phyloP scores from a whole-genome alignment of 2,797 vertebrate species.

The Megalops cyprinoides region DNA sequence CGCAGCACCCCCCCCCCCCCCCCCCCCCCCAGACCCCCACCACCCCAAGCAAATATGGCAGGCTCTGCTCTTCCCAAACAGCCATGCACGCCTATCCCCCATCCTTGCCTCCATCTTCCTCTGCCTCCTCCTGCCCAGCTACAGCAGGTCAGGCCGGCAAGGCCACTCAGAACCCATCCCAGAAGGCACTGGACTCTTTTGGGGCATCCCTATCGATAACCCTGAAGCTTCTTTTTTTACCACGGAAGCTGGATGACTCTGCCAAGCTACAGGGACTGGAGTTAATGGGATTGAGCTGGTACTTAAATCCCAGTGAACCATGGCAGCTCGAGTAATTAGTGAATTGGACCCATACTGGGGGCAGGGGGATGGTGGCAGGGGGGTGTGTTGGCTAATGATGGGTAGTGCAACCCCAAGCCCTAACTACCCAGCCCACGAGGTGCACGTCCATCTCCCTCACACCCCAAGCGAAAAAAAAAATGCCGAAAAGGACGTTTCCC shows the following conservation, averaged over 20 bases:
- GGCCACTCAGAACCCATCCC: conserved; percentile 25
- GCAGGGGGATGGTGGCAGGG: too few species aligned
- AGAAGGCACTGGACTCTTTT: conserved; percentile 72
- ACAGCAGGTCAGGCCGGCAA: neutral
- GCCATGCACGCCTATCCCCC: too few species aligned
- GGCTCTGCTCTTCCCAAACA: conserved; percentile 27
- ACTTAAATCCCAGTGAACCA: conserved; percentile 96
- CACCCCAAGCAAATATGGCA: conserved; percentile 42
- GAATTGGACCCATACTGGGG: conserved; percentile 87
- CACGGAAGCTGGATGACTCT: conserved; percentile 78
- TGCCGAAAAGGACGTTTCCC: neutral
- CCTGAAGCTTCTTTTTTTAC: conserved; percentile 73
- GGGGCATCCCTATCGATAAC: conserved; percentile 83
- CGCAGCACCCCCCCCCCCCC: neutral
- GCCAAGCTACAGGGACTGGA: conserved; percentile 87
- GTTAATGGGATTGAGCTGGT: conserved; percentile 96
- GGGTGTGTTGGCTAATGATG: conserved; percentile 92
- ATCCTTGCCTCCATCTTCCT: too few species aligned
- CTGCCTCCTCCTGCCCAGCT: conserved; percentile 33
- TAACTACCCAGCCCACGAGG: conserved; percentile 65
- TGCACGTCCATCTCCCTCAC: conserved; percentile 22
- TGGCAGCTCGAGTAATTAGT: conserved; percentile 95
- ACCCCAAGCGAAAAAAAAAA: too few species aligned
- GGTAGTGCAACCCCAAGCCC: conserved; percentile 87
- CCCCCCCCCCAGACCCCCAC: conserved; percentile 2